phyloP scores from a whole-genome alignment of 2,888 invertebrate genomes.

The Hypsopygia costalis region DNA sequence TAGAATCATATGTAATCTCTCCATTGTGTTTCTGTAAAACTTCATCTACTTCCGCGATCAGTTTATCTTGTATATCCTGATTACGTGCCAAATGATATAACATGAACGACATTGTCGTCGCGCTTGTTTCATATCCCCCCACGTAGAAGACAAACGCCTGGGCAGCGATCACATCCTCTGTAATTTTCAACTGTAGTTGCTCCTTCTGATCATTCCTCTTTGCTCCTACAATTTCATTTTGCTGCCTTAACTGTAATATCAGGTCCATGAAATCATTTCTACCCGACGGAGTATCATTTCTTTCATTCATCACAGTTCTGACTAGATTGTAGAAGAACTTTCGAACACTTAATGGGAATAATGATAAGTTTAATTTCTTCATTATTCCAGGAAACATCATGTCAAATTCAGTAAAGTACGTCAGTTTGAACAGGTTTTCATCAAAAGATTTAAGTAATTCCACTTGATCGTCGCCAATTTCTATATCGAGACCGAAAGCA shows the following conservation, averaged over 20 bases:
- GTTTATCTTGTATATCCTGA: constrained; percentile 49
- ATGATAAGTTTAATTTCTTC: constrained; percentile 28
- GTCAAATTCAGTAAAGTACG: constrained; percentile 27
- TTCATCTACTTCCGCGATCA: constrained; percentile 40
- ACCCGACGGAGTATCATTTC: constrained; percentile 33
- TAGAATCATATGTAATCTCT: constrained; percentile 47
- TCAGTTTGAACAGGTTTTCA: constrained; percentile 20
- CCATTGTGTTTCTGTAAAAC: constrained; percentile 37
- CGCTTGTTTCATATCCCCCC: constrained; percentile 66
- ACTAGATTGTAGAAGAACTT: constrained; percentile 36
- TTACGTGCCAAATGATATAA: constrained; percentile 51
- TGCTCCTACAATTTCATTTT: constrained; percentile 26
- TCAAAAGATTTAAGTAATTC: constrained; percentile 13
- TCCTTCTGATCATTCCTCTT: constrained; percentile 19
- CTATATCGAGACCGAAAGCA: constrained; percentile 40
- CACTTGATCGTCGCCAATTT: constrained; percentile 17
- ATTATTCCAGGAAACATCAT: constrained; percentile 46
- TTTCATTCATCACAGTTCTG: constrained; percentile 26
- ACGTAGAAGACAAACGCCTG: constrained; percentile 63
- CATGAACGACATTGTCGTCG: constrained; percentile 51
- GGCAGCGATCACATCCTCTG: constrained; percentile 45
- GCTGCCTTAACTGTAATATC: constrained; percentile 35
- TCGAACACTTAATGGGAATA: constrained; percentile 27
- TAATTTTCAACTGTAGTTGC: constrained; percentile 30
- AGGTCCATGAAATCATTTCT: constrained; percentile 51